phyloP scores from a whole-genome alignment of 2,888 invertebrate genomes.

The Scaptodrosophila latifasciaeformis region DNA sequence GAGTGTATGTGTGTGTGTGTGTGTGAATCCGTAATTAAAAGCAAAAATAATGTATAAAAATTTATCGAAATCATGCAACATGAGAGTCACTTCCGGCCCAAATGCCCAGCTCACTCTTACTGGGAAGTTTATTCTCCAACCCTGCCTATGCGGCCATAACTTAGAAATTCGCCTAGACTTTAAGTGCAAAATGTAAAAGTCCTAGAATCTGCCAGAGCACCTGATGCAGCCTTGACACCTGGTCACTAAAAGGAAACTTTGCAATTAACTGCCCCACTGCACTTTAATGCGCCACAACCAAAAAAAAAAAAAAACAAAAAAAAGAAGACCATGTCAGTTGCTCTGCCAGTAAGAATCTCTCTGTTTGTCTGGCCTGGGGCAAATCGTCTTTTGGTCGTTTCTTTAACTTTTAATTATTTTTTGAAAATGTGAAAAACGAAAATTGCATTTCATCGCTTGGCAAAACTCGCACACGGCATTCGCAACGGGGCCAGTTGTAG shows the following conservation, averaged over 20 bases:
- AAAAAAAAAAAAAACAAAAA: too few relatives aligned
- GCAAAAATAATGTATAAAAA: constrained; percentile 17
- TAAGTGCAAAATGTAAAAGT: too few relatives aligned
- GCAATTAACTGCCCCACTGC: constrained; percentile 61
- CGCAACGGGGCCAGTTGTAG: too few relatives aligned
- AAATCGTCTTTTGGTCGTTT: constrained; percentile 31
- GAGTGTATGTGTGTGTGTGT: not conserved
- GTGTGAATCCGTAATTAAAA: constrained; percentile 29
- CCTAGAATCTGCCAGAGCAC: not conserved
- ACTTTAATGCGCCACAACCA: constrained; percentile 3
- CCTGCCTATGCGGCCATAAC: too few relatives aligned
- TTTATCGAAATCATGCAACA: constrained; percentile 53
- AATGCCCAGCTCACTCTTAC: too few relatives aligned
- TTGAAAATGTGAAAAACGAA: constrained; percentile 65
- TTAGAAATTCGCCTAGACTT: too few relatives aligned
- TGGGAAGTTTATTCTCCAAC: too few relatives aligned
- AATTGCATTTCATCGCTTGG: constrained; percentile 60
- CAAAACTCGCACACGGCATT: too few relatives aligned
- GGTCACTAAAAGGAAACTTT: constrained; percentile 39
- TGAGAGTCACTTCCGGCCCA: constrained; percentile 12
- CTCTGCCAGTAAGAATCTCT: not conserved
- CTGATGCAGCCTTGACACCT: constrained; percentile 51
- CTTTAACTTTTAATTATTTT: constrained; percentile 66
- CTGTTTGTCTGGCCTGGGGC: constrained; percentile 2
- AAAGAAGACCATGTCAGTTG: too few relatives aligned